Percentiles rank a stretch among this genome's conserved stretches.
Conservation (phyloP, 2,797 vertebrate genomes). For the Falco rusticolus region DNA sequence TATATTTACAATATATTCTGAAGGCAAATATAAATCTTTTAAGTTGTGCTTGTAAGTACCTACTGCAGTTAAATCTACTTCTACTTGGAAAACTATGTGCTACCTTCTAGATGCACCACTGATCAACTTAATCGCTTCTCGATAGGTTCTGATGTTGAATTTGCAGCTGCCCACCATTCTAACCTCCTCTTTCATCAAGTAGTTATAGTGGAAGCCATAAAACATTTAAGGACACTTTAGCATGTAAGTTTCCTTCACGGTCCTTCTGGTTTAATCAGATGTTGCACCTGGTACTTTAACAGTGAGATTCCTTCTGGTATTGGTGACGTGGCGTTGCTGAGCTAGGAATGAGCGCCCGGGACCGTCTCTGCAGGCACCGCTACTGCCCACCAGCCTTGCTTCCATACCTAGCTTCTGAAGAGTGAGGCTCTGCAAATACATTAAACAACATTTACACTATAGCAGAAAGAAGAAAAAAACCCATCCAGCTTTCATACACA, state of each 20-base stretch:
- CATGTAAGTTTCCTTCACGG: constrained; percentile 54
- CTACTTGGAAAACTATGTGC: constrained; percentile 4
- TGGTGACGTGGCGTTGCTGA: constrained; percentile 94
- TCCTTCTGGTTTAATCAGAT: constrained; percentile 83
- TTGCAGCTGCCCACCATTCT: constrained; percentile 78
- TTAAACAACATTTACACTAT: not conserved
- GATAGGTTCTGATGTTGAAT: constrained; percentile 35
- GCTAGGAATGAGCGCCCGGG: constrained; percentile 90
- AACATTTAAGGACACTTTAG: constrained; percentile 94
- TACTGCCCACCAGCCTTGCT: constrained; percentile 83
- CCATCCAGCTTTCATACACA: not conserved
- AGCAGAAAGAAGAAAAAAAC: not conserved
- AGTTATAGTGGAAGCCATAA: constrained; percentile 62
- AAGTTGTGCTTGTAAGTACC: constrained; percentile 58
- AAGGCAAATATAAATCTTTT: constrained; percentile 70
- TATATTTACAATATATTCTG: constrained; percentile 71
- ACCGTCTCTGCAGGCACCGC: constrained; percentile 65
- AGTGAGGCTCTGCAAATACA: constrained; percentile 84
- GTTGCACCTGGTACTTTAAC: constrained; percentile 84
- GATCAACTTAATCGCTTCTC: not conserved
- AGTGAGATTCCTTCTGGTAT: constrained; percentile 83
- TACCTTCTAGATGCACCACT: constrained; percentile 22
- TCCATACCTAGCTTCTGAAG: constrained; percentile 95
- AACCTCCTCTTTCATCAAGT: constrained; percentile 38
- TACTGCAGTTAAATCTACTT: constrained; percentile 46